phyloP scores from a whole-genome alignment of 64 coral and sea anemone genomes.

The Montipora cactus region DNA sequence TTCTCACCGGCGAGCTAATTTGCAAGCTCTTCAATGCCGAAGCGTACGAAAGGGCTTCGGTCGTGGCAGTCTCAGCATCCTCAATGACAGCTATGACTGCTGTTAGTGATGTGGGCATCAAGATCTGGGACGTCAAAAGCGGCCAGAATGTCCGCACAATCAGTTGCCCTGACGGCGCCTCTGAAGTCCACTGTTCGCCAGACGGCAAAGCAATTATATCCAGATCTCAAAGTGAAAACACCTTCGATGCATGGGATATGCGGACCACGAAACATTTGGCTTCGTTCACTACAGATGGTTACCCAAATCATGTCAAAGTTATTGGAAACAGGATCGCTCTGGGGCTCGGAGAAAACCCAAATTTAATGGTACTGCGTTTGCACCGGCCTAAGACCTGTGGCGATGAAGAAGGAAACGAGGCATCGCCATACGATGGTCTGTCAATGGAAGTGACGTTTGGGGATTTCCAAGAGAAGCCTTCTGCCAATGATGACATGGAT shows the following conservation, averaged over 20 bases:
- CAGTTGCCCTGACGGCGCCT: neutral
- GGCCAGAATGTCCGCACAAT: constrained; percentile 17
- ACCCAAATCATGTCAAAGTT: constrained; percentile 24
- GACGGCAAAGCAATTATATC: constrained; percentile 43
- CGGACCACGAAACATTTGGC: constrained; percentile 4
- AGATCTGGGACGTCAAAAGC: constrained; percentile 42
- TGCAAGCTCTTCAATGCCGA: constrained; percentile 49
- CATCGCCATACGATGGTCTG: constrained; percentile 46
- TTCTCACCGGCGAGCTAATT: constrained; percentile 49
- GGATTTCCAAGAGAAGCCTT: neutral
- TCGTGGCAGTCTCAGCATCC: constrained; percentile 5
- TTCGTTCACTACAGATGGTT: constrained; percentile 55
- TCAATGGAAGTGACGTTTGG: neutral
- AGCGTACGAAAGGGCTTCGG: constrained; percentile 20
- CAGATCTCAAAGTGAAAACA: neutral
- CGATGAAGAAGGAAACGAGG: neutral
- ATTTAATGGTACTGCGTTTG: constrained; percentile 55
- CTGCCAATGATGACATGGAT: neutral
- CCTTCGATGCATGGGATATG: constrained; percentile 39
- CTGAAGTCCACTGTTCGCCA: constrained; percentile 14
- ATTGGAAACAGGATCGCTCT: constrained; percentile 46
- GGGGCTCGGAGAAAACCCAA: constrained; percentile 66
- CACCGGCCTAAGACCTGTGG: neutral
- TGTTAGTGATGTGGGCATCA: constrained; percentile 2
- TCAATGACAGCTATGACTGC: constrained; percentile 28